Evolutionary conservation across 2,888 invertebrate species (phyloP), one percentile per base, ranked within the genome.

Genomic region (Ophion ventricosus): DNA sequence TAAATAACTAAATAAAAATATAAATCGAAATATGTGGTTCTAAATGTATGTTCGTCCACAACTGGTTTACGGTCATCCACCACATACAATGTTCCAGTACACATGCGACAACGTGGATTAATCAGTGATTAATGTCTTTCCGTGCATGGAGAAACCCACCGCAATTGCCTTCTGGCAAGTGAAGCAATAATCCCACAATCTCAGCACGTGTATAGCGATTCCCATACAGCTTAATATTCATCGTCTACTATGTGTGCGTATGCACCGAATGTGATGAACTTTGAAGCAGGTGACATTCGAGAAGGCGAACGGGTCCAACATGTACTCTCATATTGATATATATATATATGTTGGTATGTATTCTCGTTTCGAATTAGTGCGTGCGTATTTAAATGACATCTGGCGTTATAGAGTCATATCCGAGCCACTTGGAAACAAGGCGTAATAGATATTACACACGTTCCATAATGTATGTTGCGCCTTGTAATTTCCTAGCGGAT

Each of bases 141-240:
- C 49, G 49, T 49, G 49, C 49, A 49, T 17, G 49, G 4, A 64
- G 64, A 35, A 56, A 49, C 78, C 56, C 23, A 59, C 76, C 76
- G 43, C 76, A 77, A 78, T 74, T 73, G 61, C 11, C 56, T 64
- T 26, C 4, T 35, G 49, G 35, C 25, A 17, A 80, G 74, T 74
- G 74, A 77, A 74, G 80, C 80, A 67, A 77, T 35, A 54, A 59
- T 61, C 57, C 66, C 49, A 29, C 64, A 59, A 59, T 74, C 43
- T 74, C 64, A 59, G 78, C 78, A 57, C 84, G 59, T 73, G 75
- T 79, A 80, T 84, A 81, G 81, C 78, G 54, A 81, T 74, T 77
- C 57, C 73, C 74, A 78, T 75, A 70, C 26, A 75, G 54, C 64
- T 69, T 54, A 57, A 23, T 23, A 4, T 20, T 57, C 17, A 23